These are phyloP conservation scores for Xestia c-nigrum DNA, from an alignment of 2,888 invertebrate species.

Conservation along the genomic window DNA sequence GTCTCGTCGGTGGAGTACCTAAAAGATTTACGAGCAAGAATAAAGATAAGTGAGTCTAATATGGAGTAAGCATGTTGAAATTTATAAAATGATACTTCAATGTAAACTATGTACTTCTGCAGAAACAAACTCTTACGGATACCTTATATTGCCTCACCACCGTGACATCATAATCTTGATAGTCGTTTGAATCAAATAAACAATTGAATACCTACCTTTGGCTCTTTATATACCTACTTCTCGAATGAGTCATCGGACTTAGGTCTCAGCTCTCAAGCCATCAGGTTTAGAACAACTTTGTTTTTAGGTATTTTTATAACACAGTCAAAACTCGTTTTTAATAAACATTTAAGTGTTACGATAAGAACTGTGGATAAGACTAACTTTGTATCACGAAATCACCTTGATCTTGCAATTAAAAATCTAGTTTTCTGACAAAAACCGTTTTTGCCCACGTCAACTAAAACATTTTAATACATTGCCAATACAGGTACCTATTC, in stretches of 20 bases:
- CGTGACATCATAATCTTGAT: constrained; percentile 44
- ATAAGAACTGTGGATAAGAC: constrained; percentile 2
- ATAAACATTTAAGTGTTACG: neutral
- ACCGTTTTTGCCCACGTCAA: too few relatives aligned
- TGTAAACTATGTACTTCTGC: too few relatives aligned
- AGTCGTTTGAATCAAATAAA: constrained; percentile 37
- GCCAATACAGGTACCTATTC: too few relatives aligned
- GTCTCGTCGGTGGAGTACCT: neutral
- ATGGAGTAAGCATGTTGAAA: neutral
- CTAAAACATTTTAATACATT: too few relatives aligned
- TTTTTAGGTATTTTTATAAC: constrained; percentile 34
- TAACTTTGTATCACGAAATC: constrained; percentile 4
- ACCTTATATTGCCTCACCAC: constrained; percentile 15
- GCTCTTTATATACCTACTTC: constrained; percentile 41
- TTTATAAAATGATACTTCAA: neutral
- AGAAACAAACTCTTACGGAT: neutral
- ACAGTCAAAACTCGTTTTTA: constrained; percentile 19
- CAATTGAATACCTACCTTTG: constrained; percentile 25
- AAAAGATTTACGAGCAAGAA: neutral
- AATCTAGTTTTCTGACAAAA: too few relatives aligned
- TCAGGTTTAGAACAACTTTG: constrained; percentile 36
- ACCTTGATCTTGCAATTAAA: too few relatives aligned
- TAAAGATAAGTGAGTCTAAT: neutral
- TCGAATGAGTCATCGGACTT: constrained; percentile 32
- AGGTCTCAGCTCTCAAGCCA: constrained; percentile 9